Base-by-base conservation (phyloP, 1,140 invertebrate species). In the Vanessa tameamea region DNA sequence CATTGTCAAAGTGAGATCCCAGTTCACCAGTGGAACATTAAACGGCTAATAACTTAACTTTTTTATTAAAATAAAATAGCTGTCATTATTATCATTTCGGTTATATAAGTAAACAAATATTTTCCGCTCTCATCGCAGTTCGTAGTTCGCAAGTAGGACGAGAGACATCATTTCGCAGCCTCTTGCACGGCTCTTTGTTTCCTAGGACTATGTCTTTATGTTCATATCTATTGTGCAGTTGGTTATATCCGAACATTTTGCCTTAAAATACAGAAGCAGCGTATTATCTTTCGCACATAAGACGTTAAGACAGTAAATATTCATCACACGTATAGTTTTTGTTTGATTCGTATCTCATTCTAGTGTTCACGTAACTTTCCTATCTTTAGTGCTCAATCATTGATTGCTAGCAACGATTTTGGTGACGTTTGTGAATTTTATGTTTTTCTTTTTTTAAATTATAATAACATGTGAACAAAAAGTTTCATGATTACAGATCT, bases 101-200 rank as follows among this genome's bases (percentile, higher is more conserved):
- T 31, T 31, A 31, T 51, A 15, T 15, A 51, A 3, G 48, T 50
- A 23, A 61, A 37, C 57, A 61, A 37, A 61, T 43, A 61, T 37
- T 15, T 61, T 61, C 31, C 31, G 53, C 53, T 15, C 57, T 16
- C 57, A 15, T 67, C 31, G 23, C 37, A 73, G 47, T 73, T 67
- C 50, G 23, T 26, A 73, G 23, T 73, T 73, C 55, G 43, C 66
- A 73, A 68, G 47, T 73, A 73, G 65, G 72, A 73, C 72, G 59
- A 63, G 57, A 64, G 55, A 65, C 47, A 55, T 63, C 69, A 70
- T 68, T 73, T 67, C 72, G 5, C 57, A 70, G 69, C 47, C 69
- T 70, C 63, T 47, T 70, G 55, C 68, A 72, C 50, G n/a, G 50
- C 63, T 73, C 72, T 73, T 73, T 73, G 72, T 73, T 53, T 63